phyloP scores from a whole-genome alignment of 2,113 vertebrate genomes.

The Lophotis ruficrista region DNA sequence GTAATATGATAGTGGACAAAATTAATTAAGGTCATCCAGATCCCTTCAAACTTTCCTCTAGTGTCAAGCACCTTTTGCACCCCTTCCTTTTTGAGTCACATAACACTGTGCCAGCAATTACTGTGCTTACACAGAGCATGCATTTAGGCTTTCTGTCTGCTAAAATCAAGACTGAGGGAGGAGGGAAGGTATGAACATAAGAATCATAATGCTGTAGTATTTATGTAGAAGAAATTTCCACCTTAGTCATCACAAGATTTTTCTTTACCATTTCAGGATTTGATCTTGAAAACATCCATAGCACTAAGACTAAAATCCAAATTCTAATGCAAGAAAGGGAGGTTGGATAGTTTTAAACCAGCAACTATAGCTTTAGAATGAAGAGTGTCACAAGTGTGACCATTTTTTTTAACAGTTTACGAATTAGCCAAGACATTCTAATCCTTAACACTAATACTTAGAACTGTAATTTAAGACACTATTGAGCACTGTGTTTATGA shows the following conservation, averaged over 20 bases:
- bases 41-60: background rate
- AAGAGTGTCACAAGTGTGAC: background rate
- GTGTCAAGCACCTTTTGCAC: conserved; percentile 2
- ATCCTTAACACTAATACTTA: background rate
- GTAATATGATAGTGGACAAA: background rate
- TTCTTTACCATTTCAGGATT: background rate
- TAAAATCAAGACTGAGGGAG: background rate
- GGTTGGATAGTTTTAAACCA: background rate
- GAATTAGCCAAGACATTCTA: background rate
- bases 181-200: background rate
- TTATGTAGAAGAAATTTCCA: background rate
- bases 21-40: conserved; percentile 7
- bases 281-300: background rate
- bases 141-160: background rate
- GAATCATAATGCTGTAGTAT: background rate
- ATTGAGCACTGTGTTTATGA: background rate
- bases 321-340: background rate
- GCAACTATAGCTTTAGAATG: background rate
- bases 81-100: background rate
- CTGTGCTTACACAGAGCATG: background rate
- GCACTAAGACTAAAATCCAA: background rate
- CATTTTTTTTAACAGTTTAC: background rate
- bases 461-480: background rate
- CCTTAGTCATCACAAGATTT: background rate
- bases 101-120: background rate